Base-by-base conservation (phyloP, 2,888 invertebrate genomes). In the Cantharis nigra region DNA sequence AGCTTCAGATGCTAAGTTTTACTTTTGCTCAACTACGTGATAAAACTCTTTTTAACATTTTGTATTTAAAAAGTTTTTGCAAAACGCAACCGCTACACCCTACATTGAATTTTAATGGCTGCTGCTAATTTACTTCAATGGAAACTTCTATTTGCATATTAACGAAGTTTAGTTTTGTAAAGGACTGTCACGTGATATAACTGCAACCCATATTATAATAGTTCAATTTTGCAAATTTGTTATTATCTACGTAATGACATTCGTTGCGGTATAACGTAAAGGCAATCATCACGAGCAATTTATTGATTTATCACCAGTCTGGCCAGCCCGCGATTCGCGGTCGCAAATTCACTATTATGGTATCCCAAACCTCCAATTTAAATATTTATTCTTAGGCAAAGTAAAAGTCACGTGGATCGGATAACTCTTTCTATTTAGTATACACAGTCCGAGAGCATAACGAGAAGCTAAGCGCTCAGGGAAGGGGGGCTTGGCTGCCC, bases 61-160 rank as follows among this genome's bases (percentile, higher is more conserved):
- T 65, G 63, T 71, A 71, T 69, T 71, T 73, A 63, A 71, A 77
- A 77, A 77, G 67, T 73, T 74, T 76, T 13, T 28, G 28, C 62
- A 70, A 71, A 76, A 65, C 72, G 72, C 20, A 69, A 69, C 69
- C 72, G 62, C 78, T 75, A 78, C 76, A 77, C 80, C 33, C 33
- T 49, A 73, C 76, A 74, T 78, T 77, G 80, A 80, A 80, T 80
- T 80, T 79, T 80, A 80, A 80, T 80, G 72, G 80, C 75, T 71
- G 49, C 30, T 26, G 23, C 77, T 75, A 80, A 80, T 80, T 80
- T 79, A 78, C 78, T 76, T 80, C 78, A 80, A 80, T 79, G 75
- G 76, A 79, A 80, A 79, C 79, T 79, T 79, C 71, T 63, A 79
- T 80, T 80, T 80, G 80, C 80, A 79, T 80, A 72, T 33, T 80